Evolutionary conservation across 2,113 vertebrate genomes (phyloP).

Genomic region (Apus apus): DNA sequence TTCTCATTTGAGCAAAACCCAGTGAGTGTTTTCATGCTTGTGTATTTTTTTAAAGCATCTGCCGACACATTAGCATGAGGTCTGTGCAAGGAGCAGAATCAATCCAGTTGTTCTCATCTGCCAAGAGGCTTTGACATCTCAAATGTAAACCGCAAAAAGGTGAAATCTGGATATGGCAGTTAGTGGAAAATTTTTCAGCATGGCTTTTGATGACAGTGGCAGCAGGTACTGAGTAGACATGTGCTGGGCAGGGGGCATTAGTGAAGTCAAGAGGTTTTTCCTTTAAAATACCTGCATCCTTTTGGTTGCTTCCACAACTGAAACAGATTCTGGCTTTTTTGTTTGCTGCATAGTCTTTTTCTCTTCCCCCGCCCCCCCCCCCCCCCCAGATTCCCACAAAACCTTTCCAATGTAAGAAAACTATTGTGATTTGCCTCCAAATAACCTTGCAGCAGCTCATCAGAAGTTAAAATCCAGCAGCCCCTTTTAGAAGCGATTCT

Average conservation of each 20-base stretch:
- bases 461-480: not conserved
- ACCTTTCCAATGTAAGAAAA: not conserved
- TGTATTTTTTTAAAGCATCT: not conserved
- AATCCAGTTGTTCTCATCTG: not conserved
- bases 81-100: not conserved
- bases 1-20: not conserved
- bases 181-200: not conserved
- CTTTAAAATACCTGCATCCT: not conserved
- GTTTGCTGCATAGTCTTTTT: not conserved
- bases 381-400: not conserved
- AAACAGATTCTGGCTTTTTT: not conserved
- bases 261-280: not conserved
- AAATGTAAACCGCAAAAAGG: not conserved
- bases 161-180: not conserved
- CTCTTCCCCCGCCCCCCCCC: rapidly evolving
- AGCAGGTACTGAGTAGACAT: rapidly evolving
- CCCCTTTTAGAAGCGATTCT: not conserved
- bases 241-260: not conserved
- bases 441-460: not conserved
- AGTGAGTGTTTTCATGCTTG: not conserved
- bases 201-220: rapidly evolving
- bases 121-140: not conserved
- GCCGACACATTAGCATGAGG: rapidly evolving
- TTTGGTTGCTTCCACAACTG: not conserved
- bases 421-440: not conserved